A percentile compares a stretch with the other conserved stretches of the same genome.
Evolutionary conservation across 1,140 invertebrate genomes (phyloP).

Genomic region (Phortica variegata): DNA sequence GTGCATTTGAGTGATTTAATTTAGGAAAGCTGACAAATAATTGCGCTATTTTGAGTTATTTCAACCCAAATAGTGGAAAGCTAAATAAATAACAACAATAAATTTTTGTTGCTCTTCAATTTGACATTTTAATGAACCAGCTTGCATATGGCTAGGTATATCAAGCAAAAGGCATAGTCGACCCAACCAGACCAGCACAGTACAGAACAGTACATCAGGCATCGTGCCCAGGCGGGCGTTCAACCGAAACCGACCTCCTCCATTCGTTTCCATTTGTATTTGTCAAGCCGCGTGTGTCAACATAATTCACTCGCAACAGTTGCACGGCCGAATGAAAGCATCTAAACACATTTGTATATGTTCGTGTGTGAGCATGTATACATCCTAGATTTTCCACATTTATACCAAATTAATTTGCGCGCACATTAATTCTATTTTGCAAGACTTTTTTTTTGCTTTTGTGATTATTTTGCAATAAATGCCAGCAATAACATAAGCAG

Average conservation of each 20-base stretch:
- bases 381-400: constrained; percentile 31
- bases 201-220: constrained; percentile 1
- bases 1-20: no score
- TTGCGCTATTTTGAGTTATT: constrained; percentile 4
- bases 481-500: no score
- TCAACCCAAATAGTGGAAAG: constrained; percentile 30
- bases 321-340: constrained; percentile 24
- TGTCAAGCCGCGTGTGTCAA: constrained; percentile 43
- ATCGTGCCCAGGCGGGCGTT: constrained; percentile 2
- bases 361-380: no score
- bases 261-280: constrained; percentile 49
- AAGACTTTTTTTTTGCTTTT: constrained; percentile 5
- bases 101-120: constrained; percentile 53
- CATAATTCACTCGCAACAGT: constrained; percentile 40
- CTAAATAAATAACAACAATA: constrained; percentile 45
- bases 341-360: no score
- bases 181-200: no score
- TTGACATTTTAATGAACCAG: constrained; percentile 49
- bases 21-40: no score
- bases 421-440: constrained; percentile 33
- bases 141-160: constrained; percentile 27
- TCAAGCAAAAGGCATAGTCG: not conserved
- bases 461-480: constrained; percentile 18
- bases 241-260: constrained; percentile 33
- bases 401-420: constrained; percentile 52